Base-by-base conservation (phyloP, 2,113 vertebrate genomes). In the Dicrurus megarhynchus region DNA sequence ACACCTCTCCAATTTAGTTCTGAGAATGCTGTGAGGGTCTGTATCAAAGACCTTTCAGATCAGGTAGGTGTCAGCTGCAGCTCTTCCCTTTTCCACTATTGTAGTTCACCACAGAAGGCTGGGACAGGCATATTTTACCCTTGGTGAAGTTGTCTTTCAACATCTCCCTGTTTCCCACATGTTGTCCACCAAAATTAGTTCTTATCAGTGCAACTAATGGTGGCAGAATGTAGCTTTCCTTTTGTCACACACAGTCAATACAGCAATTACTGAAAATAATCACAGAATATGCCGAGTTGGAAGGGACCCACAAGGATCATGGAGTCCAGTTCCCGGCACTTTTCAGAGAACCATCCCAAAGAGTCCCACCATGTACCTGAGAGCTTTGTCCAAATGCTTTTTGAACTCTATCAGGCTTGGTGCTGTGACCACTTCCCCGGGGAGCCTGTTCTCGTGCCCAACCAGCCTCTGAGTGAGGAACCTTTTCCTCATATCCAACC, bases 311-410 rank as follows among this genome's bases (percentile, higher is more conserved):
- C 20, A 35, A 76, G 10, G 24, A 65, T 30, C 15, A 28, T 15
- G 0, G 1, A 56, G 20, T 35, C 20, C 20, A 65, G 1, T 24
- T 56, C 23, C 23, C 4, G 3, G 20, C 4, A 6, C 13, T 75
- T 56, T 85, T 30, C 50, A 41, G 16, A 42, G 30, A 56, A 42
- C 24, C 10, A 35, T 26, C 8, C 8, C 24, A 4, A 74, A 65
- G 42, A 17, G 20, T 42, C 16, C 9, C 35, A 41, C 5, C 9
- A 21, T 7, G 20, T 32, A 21, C 32, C 9, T 59, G 24, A 76
- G 20, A 35, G 9, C 7, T 14, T 17, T 57, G 42, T 57, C 13
- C 35, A 30, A 65, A 67, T 7, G 20, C 11, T 35, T 13, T 19
- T 35, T 67, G 30, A 67, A 11, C 13, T 67, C 1, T 35, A 13